Evolutionary conservation across 2,797 vertebrate genomes (phyloP).

Genomic region (Rhynchotus rufescens): DNA sequence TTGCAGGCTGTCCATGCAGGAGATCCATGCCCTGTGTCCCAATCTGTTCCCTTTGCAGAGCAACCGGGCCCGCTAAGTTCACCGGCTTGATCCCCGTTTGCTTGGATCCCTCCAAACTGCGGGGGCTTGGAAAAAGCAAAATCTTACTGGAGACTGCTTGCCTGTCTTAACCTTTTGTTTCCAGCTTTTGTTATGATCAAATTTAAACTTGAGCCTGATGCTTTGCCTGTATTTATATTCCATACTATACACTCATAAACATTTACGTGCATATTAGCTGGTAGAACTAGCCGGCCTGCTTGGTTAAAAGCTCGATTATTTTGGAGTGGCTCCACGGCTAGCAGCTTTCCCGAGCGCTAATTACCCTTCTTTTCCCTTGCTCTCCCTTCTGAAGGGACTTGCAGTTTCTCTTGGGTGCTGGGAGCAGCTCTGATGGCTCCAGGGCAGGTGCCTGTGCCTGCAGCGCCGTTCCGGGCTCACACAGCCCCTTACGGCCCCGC

Average conservation of each 20-base stretch:
- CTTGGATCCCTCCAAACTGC: background rate
- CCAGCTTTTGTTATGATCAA: background rate
- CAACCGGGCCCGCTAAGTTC: background rate
- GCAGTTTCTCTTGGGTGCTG: background rate
- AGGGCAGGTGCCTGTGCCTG: background rate
- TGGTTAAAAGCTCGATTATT: background rate
- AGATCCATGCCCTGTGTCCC: background rate
- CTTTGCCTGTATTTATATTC: background rate
- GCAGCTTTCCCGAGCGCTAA: background rate
- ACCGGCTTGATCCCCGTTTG: background rate
- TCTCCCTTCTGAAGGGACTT: background rate
- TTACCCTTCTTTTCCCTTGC: background rate
- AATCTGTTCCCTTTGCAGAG: background rate
- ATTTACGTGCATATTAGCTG: background rate
- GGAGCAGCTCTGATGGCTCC: background rate
- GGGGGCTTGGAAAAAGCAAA: background rate
- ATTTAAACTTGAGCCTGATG: background rate
- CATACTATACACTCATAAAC: background rate
- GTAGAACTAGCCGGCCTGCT: fast-evolving
- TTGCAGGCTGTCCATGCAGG: background rate
- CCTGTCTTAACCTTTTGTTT: background rate
- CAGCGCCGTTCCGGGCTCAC: background rate
- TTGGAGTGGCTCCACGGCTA: background rate
- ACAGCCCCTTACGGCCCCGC: background rate
- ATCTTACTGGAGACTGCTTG: background rate